A percentile compares a stretch with the other conserved stretches of the same genome.
These are phyloP conservation scores for Meleagris gallopavo DNA, from an alignment of 2,113 vertebrate species.

Conservation along the genomic window DNA sequence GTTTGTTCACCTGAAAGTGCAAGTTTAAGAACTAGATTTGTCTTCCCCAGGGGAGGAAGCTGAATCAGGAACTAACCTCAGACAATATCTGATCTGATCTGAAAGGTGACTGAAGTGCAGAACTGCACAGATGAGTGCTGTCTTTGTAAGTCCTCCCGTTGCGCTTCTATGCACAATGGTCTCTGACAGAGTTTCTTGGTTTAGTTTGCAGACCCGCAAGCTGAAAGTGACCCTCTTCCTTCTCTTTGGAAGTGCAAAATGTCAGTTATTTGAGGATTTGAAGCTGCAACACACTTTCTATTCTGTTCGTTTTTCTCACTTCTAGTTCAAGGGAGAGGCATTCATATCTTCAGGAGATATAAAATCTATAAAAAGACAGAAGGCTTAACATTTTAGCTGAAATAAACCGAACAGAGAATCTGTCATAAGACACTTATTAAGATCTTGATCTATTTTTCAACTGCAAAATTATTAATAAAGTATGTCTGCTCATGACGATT, in stretches of 20 bases:
- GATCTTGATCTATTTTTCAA: background rate
- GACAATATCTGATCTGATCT: background rate
- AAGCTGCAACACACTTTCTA: background rate
- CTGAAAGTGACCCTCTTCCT: background rate
- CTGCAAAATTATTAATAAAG: background rate
- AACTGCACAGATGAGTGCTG: background rate
- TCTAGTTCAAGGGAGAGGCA: background rate
- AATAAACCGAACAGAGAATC: background rate
- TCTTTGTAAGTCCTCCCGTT: background rate
- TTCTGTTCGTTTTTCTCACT: conserved; percentile 13
- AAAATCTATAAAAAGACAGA: conserved; percentile 13
- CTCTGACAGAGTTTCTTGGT: background rate
- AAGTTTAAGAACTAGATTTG: background rate
- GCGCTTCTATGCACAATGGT: background rate
- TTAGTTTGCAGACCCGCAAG: background rate
- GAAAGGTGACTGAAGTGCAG: background rate
- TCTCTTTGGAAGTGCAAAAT: background rate
- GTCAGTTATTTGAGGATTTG: conserved; percentile 24
- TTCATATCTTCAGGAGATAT: conserved; percentile 18
- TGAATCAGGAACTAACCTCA: background rate
- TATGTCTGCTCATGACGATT: background rate
- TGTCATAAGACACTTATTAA: background rate
- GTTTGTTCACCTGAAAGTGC: background rate
- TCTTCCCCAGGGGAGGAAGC: background rate
- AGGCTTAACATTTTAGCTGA: background rate